Conservation (phyloP, 2,113 vertebrate genomes). For the Sciurus niger region DNA sequence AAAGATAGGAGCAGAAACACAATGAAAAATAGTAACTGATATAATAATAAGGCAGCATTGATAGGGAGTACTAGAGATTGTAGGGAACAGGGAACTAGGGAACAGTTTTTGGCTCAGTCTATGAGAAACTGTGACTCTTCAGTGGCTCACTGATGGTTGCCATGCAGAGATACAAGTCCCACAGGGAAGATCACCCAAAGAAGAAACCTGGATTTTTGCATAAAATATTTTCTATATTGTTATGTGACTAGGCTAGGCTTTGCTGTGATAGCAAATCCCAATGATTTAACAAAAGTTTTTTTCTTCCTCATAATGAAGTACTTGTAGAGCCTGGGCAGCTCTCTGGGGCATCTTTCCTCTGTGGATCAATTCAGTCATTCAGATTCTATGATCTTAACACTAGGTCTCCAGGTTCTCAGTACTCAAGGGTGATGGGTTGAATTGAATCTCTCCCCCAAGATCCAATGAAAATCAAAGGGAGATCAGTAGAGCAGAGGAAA, state of each 20-base stretch:
- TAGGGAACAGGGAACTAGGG: neutral
- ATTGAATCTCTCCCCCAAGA: neutral
- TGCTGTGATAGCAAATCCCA: neutral
- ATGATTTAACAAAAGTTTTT: neutral
- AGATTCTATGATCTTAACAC: neutral
- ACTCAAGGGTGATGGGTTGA: neutral
- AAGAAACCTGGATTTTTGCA: neutral
- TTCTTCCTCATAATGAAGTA: neutral
- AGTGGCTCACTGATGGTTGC: neutral
- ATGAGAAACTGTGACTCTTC: neutral
- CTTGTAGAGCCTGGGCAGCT: neutral
- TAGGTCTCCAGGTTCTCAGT: neutral
- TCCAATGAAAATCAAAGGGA: no score
- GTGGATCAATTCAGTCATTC: neutral
- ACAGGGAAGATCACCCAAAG: neutral
- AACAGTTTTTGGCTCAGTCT: neutral
- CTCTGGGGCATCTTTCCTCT: neutral
- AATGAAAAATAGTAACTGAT: conserved; percentile 13
- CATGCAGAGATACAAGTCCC: neutral
- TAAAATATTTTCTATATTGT: neutral
- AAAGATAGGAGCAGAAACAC: conserved; percentile 28
- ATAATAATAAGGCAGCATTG: neutral
- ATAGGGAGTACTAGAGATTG: neutral
- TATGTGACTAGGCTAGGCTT: neutral
- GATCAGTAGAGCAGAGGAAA: no score